Conservation (phyloP, 1,140 invertebrate genomes). For the Drosophila melanica region DNA sequence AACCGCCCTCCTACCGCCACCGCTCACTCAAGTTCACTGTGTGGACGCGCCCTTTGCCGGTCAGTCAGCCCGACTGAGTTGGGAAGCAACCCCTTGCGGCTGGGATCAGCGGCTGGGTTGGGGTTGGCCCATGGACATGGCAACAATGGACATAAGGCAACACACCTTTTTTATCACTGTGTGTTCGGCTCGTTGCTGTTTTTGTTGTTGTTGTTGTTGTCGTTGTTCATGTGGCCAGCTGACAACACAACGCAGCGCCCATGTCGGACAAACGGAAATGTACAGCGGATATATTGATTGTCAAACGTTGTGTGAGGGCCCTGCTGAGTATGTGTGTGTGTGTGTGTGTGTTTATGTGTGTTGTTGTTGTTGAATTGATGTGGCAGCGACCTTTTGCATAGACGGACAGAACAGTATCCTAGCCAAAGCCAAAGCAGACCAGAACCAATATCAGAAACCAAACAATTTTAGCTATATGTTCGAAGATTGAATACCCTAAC, state of each 20-base stretch:
- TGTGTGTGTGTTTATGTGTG: slow-evolving; percentile 15
- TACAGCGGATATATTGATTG: slow-evolving; percentile 81
- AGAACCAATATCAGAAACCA: neutral
- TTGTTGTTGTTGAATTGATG: neutral
- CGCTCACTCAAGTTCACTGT: neutral
- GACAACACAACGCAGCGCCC: slow-evolving; percentile 33
- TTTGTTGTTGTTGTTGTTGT: slow-evolving; percentile 13
- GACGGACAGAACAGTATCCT: slow-evolving; percentile 17
- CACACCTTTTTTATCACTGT: slow-evolving; percentile 62
- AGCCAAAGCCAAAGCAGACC: slow-evolving; percentile 2
- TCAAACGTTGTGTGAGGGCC: slow-evolving; percentile 40
- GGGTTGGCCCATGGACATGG: slow-evolving; percentile 31
- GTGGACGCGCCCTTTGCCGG: slow-evolving; percentile 26
- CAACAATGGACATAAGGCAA: slow-evolving; percentile 53
- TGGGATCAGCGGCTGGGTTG: slow-evolving; percentile 21
- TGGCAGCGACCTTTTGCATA: slow-evolving; percentile 15
- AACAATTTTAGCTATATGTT: neutral
- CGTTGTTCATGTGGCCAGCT: slow-evolving; percentile 41
- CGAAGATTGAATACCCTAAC: neutral
- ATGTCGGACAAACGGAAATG: slow-evolving; percentile 68
- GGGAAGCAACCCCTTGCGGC: slow-evolving; percentile 37
- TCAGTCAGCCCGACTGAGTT: neutral
- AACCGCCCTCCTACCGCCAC: too few relatives aligned
- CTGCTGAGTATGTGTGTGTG: slow-evolving; percentile 13
- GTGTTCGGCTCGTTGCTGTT: slow-evolving; percentile 4